Evolutionary conservation across 2,888 invertebrate genomes (phyloP).

Genomic region (Bombyx huttoni): DNA sequence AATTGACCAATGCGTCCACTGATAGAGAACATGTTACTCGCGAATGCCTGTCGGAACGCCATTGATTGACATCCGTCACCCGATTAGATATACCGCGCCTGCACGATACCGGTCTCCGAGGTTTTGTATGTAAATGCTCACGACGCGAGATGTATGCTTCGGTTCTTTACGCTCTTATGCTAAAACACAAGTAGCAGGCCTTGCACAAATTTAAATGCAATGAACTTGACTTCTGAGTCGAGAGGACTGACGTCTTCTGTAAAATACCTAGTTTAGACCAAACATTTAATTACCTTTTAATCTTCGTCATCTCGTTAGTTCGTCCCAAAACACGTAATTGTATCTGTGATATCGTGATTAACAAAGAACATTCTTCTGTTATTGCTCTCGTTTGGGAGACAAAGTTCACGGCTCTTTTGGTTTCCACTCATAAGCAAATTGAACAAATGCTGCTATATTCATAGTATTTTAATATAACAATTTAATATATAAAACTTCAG

Average conservation of each 20-base stretch:
- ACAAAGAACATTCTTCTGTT: too few relatives aligned
- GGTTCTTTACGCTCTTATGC: background rate
- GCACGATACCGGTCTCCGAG: slow-evolving; percentile 40
- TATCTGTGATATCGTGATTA: too few relatives aligned
- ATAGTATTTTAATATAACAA: too few relatives aligned
- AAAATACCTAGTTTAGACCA: too few relatives aligned
- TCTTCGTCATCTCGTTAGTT: too few relatives aligned
- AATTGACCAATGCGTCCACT: slow-evolving; percentile 28
- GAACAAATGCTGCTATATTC: too few relatives aligned
- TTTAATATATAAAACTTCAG: too few relatives aligned
- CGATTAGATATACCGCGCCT: slow-evolving; percentile 62
- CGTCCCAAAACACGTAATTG: too few relatives aligned
- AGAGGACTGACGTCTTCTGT: background rate
- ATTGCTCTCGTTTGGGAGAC: too few relatives aligned
- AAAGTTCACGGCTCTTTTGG: too few relatives aligned
- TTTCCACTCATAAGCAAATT: too few relatives aligned
- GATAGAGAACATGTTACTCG: slow-evolving; percentile 40
- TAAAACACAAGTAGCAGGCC: background rate
- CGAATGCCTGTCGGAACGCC: slow-evolving; percentile 30
- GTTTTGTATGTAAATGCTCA: slow-evolving; percentile 63
- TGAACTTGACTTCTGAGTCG: slow-evolving; percentile 13
- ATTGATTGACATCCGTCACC: slow-evolving; percentile 50
- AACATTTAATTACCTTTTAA: too few relatives aligned
- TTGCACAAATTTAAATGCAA: background rate
- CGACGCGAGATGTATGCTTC: slow-evolving; percentile 23